phyloP scores from a whole-genome alignment of 2,113 vertebrate species.

The Panthera leo region DNA sequence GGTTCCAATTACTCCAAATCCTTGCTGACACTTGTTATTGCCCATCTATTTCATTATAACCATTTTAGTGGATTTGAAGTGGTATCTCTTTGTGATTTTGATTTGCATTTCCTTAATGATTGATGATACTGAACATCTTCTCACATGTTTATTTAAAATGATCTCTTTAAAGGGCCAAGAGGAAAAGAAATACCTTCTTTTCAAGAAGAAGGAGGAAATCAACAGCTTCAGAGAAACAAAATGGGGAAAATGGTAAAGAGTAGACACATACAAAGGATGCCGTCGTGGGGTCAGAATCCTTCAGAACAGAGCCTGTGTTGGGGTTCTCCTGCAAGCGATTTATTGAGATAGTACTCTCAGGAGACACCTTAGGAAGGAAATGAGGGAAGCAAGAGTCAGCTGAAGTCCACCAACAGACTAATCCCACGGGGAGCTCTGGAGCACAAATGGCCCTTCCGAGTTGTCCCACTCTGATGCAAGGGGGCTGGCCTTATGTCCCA shows the following conservation, averaged over 20 bases:
- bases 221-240: background rate
- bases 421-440: background rate
- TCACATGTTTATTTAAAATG: background rate
- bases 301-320: background rate
- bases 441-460: background rate
- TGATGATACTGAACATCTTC: background rate
- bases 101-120: background rate
- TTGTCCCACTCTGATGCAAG: background rate
- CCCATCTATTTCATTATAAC: background rate
- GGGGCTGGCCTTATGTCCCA: background rate
- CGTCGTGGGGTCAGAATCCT: background rate
- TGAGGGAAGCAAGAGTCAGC: background rate
- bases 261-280: background rate
- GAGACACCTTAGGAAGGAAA: background rate
- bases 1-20: background rate
- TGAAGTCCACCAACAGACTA: background rate
- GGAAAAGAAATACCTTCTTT: background rate
- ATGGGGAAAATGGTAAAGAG: background rate
- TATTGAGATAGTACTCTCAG: background rate
- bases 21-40: background rate
- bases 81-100: background rate
- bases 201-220: background rate
- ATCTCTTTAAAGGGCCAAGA: background rate
- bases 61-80: background rate
- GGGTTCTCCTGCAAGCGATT: background rate